Conservation (phyloP, 1,140 invertebrate genomes). For the Hydropsyche tenuis region DNA sequence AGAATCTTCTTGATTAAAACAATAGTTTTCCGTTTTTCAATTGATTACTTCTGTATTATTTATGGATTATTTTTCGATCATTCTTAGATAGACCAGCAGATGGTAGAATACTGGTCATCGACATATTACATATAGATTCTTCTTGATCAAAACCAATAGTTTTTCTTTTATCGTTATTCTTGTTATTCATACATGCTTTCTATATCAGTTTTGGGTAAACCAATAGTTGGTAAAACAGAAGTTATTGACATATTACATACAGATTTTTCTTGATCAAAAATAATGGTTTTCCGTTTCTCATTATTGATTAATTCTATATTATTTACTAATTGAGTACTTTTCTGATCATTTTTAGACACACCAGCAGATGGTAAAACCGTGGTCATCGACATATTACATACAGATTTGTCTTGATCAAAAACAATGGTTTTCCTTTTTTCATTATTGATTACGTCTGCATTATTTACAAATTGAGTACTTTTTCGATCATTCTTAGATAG, state of each 20-base stretch:
- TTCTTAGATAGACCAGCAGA: background rate
- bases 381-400: slow-evolving; percentile 39
- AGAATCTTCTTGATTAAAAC: slow-evolving; percentile 21
- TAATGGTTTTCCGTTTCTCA: slow-evolving; percentile 35
- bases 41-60: background rate
- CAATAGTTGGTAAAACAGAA: background rate
- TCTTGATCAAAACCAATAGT: background rate
- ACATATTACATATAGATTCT: slow-evolving; percentile 28
- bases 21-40: slow-evolving; percentile 32
- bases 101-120: slow-evolving; percentile 10
- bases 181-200: background rate
- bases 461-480: no score
- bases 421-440: slow-evolving; percentile 31
- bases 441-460: no score
- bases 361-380: background rate
- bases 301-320: background rate
- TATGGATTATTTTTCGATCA: background rate
- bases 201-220: no score
- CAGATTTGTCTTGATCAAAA: slow-evolving; percentile 11
- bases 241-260: slow-evolving; percentile 32
- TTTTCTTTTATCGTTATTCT: background rate
- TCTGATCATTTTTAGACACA: no score
- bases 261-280: slow-evolving; percentile 21
- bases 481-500: background rate
- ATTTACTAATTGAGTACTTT: no score